Evolutionary conservation across 2,113 vertebrate species (phyloP).

Genomic region (Enhydra lutris): DNA sequence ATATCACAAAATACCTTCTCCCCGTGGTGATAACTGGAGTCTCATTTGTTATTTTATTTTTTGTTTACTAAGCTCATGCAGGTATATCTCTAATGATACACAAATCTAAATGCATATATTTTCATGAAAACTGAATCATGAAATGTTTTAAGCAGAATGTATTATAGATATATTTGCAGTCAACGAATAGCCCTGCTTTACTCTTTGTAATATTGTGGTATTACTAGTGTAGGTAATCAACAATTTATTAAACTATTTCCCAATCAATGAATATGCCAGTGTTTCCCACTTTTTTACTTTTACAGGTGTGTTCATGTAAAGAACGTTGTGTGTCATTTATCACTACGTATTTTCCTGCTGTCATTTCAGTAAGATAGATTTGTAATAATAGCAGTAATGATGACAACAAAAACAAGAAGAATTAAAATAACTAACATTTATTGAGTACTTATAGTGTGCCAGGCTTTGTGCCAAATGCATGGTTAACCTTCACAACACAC

Average conservation of each 20-base stretch:
- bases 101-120: neutral
- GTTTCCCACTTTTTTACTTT: neutral
- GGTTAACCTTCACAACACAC: neutral
- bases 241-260: neutral
- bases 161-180: neutral
- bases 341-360: neutral
- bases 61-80: neutral
- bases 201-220: neutral
- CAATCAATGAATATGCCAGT: neutral
- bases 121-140: neutral
- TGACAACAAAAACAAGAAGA: neutral
- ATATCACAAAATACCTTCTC: neutral
- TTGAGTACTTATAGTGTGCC: neutral
- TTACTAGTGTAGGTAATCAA: neutral
- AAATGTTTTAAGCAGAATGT: neutral
- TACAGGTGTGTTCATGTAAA: neutral
- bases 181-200: neutral
- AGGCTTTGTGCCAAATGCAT: neutral
- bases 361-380: neutral
- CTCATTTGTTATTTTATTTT: neutral
- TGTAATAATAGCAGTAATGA: neutral
- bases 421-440: neutral
- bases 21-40: neutral
- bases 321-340: neutral
- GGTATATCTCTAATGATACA: too few species aligned